Evolutionary conservation across 2,888 invertebrate species (phyloP).

Genomic region (Megastigmus dorsalis): DNA sequence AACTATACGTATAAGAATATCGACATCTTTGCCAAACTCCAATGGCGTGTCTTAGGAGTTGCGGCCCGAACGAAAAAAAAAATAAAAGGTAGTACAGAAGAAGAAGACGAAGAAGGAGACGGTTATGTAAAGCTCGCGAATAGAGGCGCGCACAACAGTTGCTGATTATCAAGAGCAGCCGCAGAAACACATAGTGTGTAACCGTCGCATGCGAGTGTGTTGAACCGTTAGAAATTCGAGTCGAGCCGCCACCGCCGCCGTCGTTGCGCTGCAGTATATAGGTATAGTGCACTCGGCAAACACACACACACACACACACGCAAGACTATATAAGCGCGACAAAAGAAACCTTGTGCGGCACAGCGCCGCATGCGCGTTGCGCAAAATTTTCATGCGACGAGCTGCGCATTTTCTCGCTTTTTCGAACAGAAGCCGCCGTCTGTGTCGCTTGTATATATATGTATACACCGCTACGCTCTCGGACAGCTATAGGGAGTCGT

Average conservation of each 20-base stretch:
- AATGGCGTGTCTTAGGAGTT: neutral
- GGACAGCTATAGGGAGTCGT: no score
- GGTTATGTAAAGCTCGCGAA: conserved; percentile 34
- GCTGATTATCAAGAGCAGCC: conserved; percentile 36
- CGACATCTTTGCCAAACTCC: no score
- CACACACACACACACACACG: no score
- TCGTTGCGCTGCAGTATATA: no score
- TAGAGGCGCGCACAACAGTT: neutral
- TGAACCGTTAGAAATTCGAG: conserved; percentile 54
- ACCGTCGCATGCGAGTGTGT: conserved; percentile 20
- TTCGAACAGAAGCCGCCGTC: conserved; percentile 8
- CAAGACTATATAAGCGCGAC: conserved; percentile 25
- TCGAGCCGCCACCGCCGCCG: conserved; percentile 1
- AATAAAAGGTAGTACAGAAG: neutral
- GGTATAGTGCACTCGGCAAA: no score
- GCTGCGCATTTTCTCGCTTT: conserved; percentile 25
- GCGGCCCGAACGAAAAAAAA: neutral
- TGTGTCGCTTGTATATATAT: no score
- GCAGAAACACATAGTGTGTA: conserved; percentile 19
- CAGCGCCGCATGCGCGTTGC: conserved; percentile 28
- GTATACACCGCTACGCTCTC: no score
- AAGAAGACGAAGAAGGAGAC: neutral
- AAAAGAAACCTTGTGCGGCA: conserved; percentile 46
- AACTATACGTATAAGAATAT: no score
- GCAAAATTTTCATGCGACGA: conserved; percentile 40